A percentile compares a stretch with the other conserved stretches of the same genome.
Conservation (phyloP, 2,797 vertebrate genomes). For the Pipistrellus kuhlii region DNA sequence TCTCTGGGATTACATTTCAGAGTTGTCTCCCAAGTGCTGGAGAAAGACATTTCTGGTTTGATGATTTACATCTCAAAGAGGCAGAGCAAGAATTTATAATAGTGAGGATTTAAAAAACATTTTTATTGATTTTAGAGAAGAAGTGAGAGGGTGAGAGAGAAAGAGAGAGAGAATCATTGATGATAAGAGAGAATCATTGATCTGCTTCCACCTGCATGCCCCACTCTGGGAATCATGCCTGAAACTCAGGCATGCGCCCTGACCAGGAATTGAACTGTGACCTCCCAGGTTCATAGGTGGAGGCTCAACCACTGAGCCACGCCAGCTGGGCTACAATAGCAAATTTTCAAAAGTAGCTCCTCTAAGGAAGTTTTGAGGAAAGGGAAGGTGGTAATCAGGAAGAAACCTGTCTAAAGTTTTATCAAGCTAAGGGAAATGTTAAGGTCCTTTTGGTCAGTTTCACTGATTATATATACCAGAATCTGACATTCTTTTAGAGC, state of each 20-base stretch:
- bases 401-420: neutral
- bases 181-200: no score
- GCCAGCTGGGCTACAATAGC: no score
- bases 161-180: no score
- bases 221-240: no score
- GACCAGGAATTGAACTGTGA: no score
- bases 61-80: slow-evolving; percentile 16
- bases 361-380: neutral
- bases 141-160: no score
- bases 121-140: no score
- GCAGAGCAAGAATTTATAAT: slow-evolving; percentile 15
- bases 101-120: no score
- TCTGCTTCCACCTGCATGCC: no score
- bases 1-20: slow-evolving; percentile 38
- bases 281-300: no score
- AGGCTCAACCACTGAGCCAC: no score
- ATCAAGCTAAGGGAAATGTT: neutral
- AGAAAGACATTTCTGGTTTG: neutral
- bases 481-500: neutral
- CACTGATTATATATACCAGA: neutral
- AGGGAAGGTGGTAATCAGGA: neutral
- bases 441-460: neutral
- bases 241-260: no score
- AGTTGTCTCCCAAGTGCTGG: neutral
- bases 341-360: slow-evolving; percentile 39